Evolutionary conservation across 2,888 invertebrate genomes (phyloP), one percentile per base, ranked within the genome.

Genomic region (Lepidochitona cinerea): DNA sequence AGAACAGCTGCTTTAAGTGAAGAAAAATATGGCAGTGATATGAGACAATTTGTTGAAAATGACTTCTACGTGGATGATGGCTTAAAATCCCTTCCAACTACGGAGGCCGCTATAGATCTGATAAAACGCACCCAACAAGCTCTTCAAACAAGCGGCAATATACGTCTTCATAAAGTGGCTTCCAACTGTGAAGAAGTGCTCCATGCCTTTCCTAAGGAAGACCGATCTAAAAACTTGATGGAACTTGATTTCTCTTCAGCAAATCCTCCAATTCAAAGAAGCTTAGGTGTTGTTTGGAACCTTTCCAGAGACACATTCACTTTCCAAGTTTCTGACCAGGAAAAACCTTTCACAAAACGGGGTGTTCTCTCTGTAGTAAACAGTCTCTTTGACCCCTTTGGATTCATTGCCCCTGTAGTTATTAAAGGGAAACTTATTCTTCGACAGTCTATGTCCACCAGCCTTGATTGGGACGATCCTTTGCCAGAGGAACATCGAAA

Each of bases 371-470:
- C 76, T 6, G 69, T 69, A 12, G 59, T 76, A 7, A 73, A 73
- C 14, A 69, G 76, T n/a, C 33, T 73, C 29, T 76, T 37, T 37
- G 75, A 76, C 35, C 75, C 73, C 2, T 49, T 73, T 23, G 76
- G 76, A 4, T 68, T 76, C n/a, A 41, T 76, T 18, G 54, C 73
- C 33, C 68, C 76, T 1, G 59, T 76, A 0, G 41, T 64, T 14
- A 37, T 76, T 29, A 41, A 68, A 41, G 76, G 73, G 18, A 71
- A 74, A 67, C 33, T 74, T 18, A 37, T 76, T 12, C 59, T 73
- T 12, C 41, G 71, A 14, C 29, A 73, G n/a, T 18, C 70, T 7
- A 65, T 71, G 26, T 54, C 49, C 33, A 49, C 35, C 14, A 52
- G 41, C 1, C 26, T 33, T 7, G 70, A 37, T 37, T 76, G 68